Conservation (phyloP, 2,113 vertebrate genomes). For the Podarcis cretensis region DNA sequence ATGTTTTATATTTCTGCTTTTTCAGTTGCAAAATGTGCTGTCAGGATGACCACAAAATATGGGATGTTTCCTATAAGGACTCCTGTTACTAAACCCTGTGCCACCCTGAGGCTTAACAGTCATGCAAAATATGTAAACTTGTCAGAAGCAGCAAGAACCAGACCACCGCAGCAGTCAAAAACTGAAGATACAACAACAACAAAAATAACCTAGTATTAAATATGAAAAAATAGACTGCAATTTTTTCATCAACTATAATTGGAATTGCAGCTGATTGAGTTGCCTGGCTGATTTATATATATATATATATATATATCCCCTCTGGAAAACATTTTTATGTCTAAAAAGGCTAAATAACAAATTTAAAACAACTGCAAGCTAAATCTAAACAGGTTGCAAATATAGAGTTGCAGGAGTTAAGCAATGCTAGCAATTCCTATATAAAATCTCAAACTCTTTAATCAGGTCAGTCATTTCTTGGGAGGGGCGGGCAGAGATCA, state of each 20-base stretch:
- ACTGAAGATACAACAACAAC: constrained; percentile 33
- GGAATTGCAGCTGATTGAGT: constrained; percentile 3
- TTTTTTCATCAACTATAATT: constrained; percentile 39
- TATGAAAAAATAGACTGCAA: constrained; percentile 33
- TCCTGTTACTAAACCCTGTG: constrained; percentile 62
- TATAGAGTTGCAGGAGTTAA: constrained; percentile 37
- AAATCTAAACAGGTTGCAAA: constrained; percentile 42
- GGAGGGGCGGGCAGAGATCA: background rate
- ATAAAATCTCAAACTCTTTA: constrained; percentile 22
- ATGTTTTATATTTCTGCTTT: constrained; percentile 38
- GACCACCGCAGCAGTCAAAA: constrained; percentile 66
- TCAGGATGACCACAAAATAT: constrained; percentile 48
- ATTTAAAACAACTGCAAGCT: constrained; percentile 11
- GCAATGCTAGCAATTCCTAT: constrained; percentile 27
- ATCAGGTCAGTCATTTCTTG: constrained; percentile 8
- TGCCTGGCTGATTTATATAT: constrained; percentile 38
- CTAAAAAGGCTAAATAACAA: constrained; percentile 39
- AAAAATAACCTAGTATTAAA: constrained; percentile 40
- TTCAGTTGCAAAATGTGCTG: constrained; percentile 30
- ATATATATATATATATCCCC: constrained; percentile 54
- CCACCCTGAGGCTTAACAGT: constrained; percentile 69
- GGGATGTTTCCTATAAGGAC: constrained; percentile 63
- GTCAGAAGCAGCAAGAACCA: constrained; percentile 75
- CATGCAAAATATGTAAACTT: constrained; percentile 80
- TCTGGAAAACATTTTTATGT: constrained; percentile 28